phyloP scores from a whole-genome alignment of 1,140 invertebrate species.

The Ctenoplectra terminalis region DNA sequence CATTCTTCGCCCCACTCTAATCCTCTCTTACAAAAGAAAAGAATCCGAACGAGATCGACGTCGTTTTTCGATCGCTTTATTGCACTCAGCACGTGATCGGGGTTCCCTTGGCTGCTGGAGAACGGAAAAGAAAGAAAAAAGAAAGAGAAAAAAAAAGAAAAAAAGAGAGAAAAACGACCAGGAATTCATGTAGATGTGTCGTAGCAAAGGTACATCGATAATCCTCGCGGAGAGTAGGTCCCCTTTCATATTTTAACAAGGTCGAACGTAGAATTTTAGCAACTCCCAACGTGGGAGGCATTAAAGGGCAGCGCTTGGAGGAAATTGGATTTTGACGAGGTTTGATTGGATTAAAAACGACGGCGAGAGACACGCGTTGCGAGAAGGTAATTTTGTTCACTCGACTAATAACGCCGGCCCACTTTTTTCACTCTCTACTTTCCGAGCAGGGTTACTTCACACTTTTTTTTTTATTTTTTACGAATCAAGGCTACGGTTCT shows the following conservation, averaged over 20 bases:
- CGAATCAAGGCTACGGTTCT: too few relatives aligned
- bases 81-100: constrained; percentile 49
- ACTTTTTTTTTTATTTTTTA: too few relatives aligned
- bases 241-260: constrained; percentile 48
- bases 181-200: constrained; percentile 1
- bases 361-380: constrained; percentile 22
- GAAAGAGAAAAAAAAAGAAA: not conserved
- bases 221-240: not conserved
- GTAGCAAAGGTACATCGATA: not conserved
- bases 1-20: not conserved
- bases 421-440: not conserved
- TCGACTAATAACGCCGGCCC: constrained; percentile 14
- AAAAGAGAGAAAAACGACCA: not conserved
- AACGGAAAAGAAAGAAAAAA: too few relatives aligned
- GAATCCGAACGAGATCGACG: constrained; percentile 18
- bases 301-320: constrained; percentile 37
- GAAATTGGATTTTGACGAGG: constrained; percentile 42
- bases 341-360: constrained; percentile 50
- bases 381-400: constrained; percentile 39
- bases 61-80: constrained; percentile 46
- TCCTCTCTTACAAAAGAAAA: constrained; percentile 18
- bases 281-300: constrained; percentile 14
- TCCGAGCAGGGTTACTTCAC: not conserved
- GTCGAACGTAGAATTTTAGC: constrained; percentile 35
- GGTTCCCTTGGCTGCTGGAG: constrained; percentile 3